These are phyloP conservation scores for chimpanzee (Pan troglodytes) DNA, from an alignment of 2,113 vertebrate genomes.

Conservation along the genomic window NHGRI_mPanTro3-v2.1_pri NC_072404.2:31530501-31531000, in stretches of 20 bases:
- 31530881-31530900: background rate
- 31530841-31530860: background rate
- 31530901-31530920: background rate
- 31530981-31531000: background rate
- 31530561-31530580: too few species aligned
- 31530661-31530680: background rate
- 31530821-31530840: background rate
- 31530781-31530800: background rate
- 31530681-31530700: background rate
- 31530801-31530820: background rate
- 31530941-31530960: background rate
- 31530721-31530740: background rate
- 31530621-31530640: background rate
- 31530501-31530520: too few species aligned
- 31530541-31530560: too few species aligned
- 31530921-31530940: background rate
- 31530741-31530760: background rate
- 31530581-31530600: too few species aligned
- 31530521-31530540: too few species aligned
- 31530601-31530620: too few species aligned
- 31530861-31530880: background rate
- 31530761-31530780: background rate
- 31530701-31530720: slow-evolving; percentile 4
- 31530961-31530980: background rate
- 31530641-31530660: background rate